These are phyloP conservation scores for Drosophila willistoni DNA, from an alignment of 1,140 invertebrate genomes.

Conservation along the genomic window DNA sequence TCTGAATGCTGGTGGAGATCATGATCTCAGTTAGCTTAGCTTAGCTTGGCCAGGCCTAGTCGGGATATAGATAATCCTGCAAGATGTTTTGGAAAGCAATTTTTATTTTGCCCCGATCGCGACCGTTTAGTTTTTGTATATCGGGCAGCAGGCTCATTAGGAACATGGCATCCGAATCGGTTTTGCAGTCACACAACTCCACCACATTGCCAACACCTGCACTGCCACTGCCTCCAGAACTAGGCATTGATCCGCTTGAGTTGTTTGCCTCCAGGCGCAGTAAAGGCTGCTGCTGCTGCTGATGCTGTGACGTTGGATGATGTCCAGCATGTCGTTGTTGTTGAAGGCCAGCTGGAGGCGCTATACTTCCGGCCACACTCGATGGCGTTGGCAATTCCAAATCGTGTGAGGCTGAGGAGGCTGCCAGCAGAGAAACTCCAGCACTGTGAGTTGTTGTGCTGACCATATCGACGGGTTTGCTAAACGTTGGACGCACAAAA, in stretches of 20 bases:
- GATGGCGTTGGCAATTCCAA: slow-evolving; percentile 49
- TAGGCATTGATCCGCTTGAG: slow-evolving; percentile 24
- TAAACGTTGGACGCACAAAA: slow-evolving; percentile 75
- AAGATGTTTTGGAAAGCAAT: slow-evolving; percentile 81
- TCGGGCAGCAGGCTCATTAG: slow-evolving; percentile 80
- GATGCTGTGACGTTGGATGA: slow-evolving; percentile 35
- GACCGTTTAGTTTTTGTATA: slow-evolving; percentile 78
- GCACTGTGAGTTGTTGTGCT: slow-evolving; percentile 70
- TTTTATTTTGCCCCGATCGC: slow-evolving; percentile 81
- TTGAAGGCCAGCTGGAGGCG: slow-evolving; percentile 23
- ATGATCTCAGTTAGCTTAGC: slow-evolving; percentile 29
- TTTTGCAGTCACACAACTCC: slow-evolving; percentile 81
- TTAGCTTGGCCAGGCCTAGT: slow-evolving; percentile 53
- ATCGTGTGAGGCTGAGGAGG: slow-evolving; percentile 24
- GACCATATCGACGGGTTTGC: slow-evolving; percentile 70
- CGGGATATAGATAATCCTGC: slow-evolving; percentile 80
- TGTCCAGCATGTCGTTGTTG: slow-evolving; percentile 43
- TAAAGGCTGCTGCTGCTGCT: neutral
- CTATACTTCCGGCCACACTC: slow-evolving; percentile 9
- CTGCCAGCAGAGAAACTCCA: slow-evolving; percentile 15
- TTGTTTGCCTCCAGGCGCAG: slow-evolving; percentile 52
- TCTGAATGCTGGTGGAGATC: slow-evolving; percentile 19
- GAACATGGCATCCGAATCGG: slow-evolving; percentile 82
- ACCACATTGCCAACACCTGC: slow-evolving; percentile 30
- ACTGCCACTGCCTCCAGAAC: slow-evolving; percentile 2